Evolutionary conservation across 2,888 invertebrate genomes (phyloP).

Genomic region (Schrankia costaestrigalis): DNA sequence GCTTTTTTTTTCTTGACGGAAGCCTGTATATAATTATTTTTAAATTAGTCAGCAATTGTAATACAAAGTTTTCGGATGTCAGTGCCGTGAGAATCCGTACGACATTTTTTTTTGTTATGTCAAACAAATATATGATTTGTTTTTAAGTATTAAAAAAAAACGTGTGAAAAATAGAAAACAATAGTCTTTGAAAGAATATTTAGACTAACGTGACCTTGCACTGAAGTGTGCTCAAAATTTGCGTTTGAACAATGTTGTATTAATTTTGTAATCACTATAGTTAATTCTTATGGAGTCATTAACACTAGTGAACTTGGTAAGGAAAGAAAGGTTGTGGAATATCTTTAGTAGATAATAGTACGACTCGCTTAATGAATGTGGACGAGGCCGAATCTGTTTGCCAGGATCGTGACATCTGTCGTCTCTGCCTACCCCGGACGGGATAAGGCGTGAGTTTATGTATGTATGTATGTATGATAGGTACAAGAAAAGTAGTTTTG

Average conservation of each 20-base stretch:
- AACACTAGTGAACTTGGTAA: too few relatives aligned
- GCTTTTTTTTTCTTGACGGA: slow-evolving; percentile 67
- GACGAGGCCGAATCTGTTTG: too few relatives aligned
- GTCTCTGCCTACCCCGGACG: too few relatives aligned
- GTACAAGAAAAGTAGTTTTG: too few relatives aligned
- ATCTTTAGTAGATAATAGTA: too few relatives aligned
- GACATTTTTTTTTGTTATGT: slow-evolving; percentile 36
- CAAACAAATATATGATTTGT: slow-evolving; percentile 26
- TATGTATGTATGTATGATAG: too few relatives aligned
- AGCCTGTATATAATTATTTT: slow-evolving; percentile 69
- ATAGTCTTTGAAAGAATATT: slow-evolving; percentile 9
- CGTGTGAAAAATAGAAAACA: slow-evolving; percentile 26
- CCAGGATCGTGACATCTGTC: too few relatives aligned
- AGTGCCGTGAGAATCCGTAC: slow-evolving; percentile 38
- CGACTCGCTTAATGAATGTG: too few relatives aligned
- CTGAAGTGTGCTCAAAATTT: background rate
- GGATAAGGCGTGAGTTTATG: too few relatives aligned
- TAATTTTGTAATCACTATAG: too few relatives aligned
- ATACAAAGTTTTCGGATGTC: slow-evolving; percentile 54
- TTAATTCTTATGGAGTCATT: too few relatives aligned
- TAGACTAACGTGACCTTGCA: slow-evolving; percentile 9
- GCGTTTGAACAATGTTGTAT: background rate
- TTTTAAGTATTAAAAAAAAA: slow-evolving; percentile 25
- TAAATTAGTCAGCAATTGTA: slow-evolving; percentile 69
- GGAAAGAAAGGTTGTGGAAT: too few relatives aligned